Evolutionary conservation across 2,797 vertebrate species (phyloP).

Genomic region (Xiphorhynchus erythropygius): DNA sequence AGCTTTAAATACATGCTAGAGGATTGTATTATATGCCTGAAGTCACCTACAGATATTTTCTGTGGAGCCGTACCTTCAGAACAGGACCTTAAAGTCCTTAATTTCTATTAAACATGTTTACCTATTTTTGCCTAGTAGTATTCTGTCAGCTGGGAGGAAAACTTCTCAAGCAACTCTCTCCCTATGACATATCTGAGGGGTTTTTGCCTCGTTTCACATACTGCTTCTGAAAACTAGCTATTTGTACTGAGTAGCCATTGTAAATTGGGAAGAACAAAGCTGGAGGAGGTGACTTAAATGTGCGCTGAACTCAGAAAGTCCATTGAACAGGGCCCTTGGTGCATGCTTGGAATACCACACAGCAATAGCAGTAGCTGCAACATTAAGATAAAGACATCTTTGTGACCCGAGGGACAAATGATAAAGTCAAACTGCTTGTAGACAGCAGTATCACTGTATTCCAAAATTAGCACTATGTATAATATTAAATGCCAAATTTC

Average conservation of each 20-base stretch:
- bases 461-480: not conserved
- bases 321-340: not conserved
- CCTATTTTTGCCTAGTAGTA: not conserved
- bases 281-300: not conserved
- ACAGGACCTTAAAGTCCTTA: not conserved
- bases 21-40: not conserved
- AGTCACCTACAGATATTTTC: not conserved
- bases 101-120: not conserved
- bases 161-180: not conserved
- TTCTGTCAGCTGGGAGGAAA: not conserved
- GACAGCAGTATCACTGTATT: not conserved
- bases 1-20: not conserved
- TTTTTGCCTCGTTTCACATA: not conserved
- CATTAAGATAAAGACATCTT: not conserved
- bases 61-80: not conserved
- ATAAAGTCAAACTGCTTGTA: not conserved
- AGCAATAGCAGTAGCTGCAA: not conserved
- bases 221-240: not conserved
- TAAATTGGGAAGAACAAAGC: not conserved
- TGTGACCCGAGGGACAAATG: not conserved
- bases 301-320: not conserved
- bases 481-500: not conserved
- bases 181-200: no score
- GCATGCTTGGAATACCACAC: not conserved
- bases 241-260: not conserved